Evolutionary conservation across 2,797 vertebrate genomes (phyloP), one percentile per base, ranked within the genome.

Genomic region (Scolopax rusticola): DNA sequence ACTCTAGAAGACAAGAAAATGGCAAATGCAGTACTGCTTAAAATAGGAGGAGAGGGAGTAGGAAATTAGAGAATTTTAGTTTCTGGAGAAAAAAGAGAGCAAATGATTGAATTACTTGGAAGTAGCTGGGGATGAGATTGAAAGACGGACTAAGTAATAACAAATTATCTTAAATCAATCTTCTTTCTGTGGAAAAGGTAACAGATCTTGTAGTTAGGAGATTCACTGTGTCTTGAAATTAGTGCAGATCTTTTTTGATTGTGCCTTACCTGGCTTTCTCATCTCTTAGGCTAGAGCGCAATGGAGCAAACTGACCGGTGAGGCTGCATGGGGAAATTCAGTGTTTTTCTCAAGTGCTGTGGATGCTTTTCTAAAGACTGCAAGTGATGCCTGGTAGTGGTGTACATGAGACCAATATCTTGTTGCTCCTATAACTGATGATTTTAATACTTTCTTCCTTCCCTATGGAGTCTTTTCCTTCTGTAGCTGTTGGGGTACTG

Each of bases 361-460:
- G 18, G 27, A 13, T 64, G 32, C 32, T 76, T 82, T 85, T 84
- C 7, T 75, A 50, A 85, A 84, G 13, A 28, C 25, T 32, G 5
- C 19, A 84, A 14, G n/a, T 53, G 38, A 32, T 57, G 13, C 20
- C 17, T 77, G 51, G 4, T 82, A 28, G 36, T 59, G 36, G 19
- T 14, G 16, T 81, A 32, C 28, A 18, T 69, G 54, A 86, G 5
- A 79, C 43, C 47, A 78, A 2, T 82, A 54, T 82, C 82, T 84
- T 87, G 24, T 81, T 93, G 32, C 19, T 93, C 13, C 27, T 69
- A 3, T 90, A 87, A 89, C 20, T 84, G 50, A 82, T 94, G 43
- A 69, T 82, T 91, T 95, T 87, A 81, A 90, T 93, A 84, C 8
- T 80, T 78, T 81, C 43, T 61, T 93, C 38, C 40, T 79, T 96